Percentiles rank a stretch among this genome's conserved stretches.
Conservation (phyloP, 1,140 invertebrate genomes). For the Agrypnia vestita region DNA sequence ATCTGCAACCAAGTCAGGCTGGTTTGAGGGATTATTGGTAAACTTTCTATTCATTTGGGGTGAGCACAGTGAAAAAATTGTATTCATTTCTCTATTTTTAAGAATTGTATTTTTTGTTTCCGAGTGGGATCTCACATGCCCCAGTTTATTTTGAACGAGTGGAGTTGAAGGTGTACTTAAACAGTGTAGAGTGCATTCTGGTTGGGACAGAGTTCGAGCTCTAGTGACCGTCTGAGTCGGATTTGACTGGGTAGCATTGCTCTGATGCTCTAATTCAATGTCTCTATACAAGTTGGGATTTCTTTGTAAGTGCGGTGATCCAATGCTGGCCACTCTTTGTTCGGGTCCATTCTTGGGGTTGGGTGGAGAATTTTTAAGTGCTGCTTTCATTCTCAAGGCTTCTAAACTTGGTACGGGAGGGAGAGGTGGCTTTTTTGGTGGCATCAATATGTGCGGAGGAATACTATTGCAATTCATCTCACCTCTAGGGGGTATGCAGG, state of each 20-base stretch:
- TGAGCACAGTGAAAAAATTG: slow-evolving; percentile 71
- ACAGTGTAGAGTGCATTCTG: slow-evolving; percentile 56
- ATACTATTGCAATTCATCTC: slow-evolving; percentile 71
- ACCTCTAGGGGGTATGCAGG: slow-evolving; percentile 73
- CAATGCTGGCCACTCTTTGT: slow-evolving; percentile 74
- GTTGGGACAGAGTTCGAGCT: slow-evolving; percentile 57
- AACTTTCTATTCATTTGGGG: slow-evolving; percentile 73
- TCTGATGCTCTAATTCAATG: slow-evolving; percentile 69
- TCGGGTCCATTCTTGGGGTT: slow-evolving; percentile 64
- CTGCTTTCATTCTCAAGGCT: slow-evolving; percentile 70
- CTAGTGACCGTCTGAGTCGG: slow-evolving; percentile 26
- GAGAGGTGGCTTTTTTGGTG: slow-evolving; percentile 81
- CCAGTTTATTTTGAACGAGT: slow-evolving; percentile 47
- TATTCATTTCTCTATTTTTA: slow-evolving; percentile 70
- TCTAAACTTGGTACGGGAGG: slow-evolving; percentile 80
- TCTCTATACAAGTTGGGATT: slow-evolving; percentile 73
- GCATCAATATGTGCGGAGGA: slow-evolving; percentile 75
- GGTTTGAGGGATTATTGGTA: slow-evolving; percentile 47
- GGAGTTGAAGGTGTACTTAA: slow-evolving; percentile 41
- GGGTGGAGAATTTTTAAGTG: slow-evolving; percentile 65
- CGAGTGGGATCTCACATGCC: slow-evolving; percentile 70
- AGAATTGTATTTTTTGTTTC: slow-evolving; percentile 71
- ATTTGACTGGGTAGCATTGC: slow-evolving; percentile 30
- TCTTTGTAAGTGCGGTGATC: slow-evolving; percentile 74
- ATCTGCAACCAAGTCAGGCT: slow-evolving; percentile 40